Base-by-base conservation (phyloP, 1,140 invertebrate species). In the Drosophila ogumai region DNA sequence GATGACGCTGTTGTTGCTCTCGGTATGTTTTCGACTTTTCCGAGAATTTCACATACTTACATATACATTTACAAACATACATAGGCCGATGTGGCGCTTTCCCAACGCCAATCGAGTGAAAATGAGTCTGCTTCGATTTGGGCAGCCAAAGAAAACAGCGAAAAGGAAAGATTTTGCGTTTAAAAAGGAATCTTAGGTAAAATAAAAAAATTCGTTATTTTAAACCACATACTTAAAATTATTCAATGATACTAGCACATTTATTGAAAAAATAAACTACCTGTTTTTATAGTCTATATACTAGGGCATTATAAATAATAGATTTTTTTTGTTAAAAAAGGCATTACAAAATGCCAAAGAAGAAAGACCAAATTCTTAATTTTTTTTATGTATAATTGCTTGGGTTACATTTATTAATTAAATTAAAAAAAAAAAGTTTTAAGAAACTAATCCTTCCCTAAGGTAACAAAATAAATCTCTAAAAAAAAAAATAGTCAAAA, bases 11-110 rank as follows among this genome's bases (percentile, higher is more conserved):
- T 60, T 61, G 67, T 57, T 63, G 74, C 44, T 63, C 60, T 57
- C n/a, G 17, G 61, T 50, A 57, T 75, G 43, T 76, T 69, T 75
- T 75, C 73, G 73, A 75, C 79, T 80, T 80, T 87, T 90, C 85
- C 85, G 81, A 90, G 85, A 90, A 90, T 90, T 80, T 77, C 82
- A 60, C 66, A 79, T 79, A 58, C 72, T 52, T 59, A 68, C 38
- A 59, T 54, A 71, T 46, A 73, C 38, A 68, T 67, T n/a, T n/a
- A n/a, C n/a, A n/a, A n/a, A 76, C 56, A 77, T 67, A 76, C 56
- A 77, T 77, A 73, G 67, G 43, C 60, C 25, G 50, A 28, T 31
- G 55, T 28, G 31, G 59, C 81, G 82, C 79, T 86, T 86, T 86
- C 79, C 82, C 67, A 72, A 73, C 78, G 74, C 79, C 52, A 72